Percentiles rank a stretch among this genome's conserved stretches.
Evolutionary conservation across 64 coral and sea anemone species (phyloP).

Genomic region (Porites lutea): DNA sequence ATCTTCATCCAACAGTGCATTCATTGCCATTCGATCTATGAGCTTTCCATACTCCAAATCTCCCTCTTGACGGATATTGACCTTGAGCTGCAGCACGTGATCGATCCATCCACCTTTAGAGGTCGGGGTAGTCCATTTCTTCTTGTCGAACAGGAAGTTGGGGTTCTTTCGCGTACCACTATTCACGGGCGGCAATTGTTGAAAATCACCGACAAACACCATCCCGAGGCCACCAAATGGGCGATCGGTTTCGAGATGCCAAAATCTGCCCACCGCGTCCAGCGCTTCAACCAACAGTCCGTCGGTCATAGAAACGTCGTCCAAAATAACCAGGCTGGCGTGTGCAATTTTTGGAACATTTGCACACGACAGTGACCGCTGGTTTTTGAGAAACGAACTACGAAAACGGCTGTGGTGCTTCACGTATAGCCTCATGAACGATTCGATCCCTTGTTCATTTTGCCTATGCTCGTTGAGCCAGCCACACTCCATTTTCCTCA

Average conservation of each 20-base stretch:
- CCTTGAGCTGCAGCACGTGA: background rate
- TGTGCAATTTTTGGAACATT: background rate
- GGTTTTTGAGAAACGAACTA: background rate
- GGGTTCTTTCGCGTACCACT: background rate
- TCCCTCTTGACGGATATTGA: background rate
- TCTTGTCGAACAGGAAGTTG: background rate
- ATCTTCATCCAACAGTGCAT: background rate
- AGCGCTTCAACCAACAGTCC: background rate
- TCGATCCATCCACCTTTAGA: background rate
- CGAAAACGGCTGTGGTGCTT: background rate
- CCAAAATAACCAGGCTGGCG: background rate
- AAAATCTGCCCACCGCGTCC: background rate
- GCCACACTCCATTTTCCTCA: background rate
- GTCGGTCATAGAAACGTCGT: background rate
- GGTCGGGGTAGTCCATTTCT: background rate
- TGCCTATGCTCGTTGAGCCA: background rate
- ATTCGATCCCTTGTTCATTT: background rate
- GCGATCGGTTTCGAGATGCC: background rate
- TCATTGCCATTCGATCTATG: background rate
- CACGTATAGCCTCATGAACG: background rate
- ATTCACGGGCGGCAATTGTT: background rate
- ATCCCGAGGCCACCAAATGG: background rate
- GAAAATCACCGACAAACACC: conserved; percentile 9
- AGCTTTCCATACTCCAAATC: background rate
- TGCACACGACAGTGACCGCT: background rate